Conservation (phyloP, 2,888 invertebrate species). For the Stenotaenia linearis region DNA sequence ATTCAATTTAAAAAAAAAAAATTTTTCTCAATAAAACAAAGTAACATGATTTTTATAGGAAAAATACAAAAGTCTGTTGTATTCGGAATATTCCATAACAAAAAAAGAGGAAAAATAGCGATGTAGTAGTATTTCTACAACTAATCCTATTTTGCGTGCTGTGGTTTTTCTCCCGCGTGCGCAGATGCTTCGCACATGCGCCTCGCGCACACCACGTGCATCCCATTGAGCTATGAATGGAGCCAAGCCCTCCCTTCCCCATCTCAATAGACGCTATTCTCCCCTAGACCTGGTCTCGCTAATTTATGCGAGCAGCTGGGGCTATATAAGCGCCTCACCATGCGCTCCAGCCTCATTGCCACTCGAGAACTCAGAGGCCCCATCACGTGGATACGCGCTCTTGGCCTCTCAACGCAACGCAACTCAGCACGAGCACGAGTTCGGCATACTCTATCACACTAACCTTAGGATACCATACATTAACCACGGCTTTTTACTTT, state of each 20-base stretch:
- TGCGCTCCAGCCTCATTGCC: constrained; percentile 29
- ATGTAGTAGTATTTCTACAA: not conserved
- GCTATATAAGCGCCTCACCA: constrained; percentile 32
- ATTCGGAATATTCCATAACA: not conserved
- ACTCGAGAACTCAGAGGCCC: constrained; percentile 11
- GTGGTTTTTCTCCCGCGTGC: constrained; percentile 24
- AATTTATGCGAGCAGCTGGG: constrained; percentile 33
- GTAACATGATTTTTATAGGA: no score
- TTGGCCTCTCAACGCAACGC: not conserved
- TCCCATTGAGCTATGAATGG: constrained; percentile 28
- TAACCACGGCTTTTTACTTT: not conserved
- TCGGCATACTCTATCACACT: not conserved
- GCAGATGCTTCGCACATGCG: constrained; percentile 32
- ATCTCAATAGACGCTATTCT: constrained; percentile 31
- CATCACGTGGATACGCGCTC: constrained; percentile 19
- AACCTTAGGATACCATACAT: not conserved
- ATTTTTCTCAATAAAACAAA: no score
- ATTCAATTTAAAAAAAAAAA: not conserved
- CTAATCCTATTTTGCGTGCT: not conserved
- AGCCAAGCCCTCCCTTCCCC: constrained; percentile 8
- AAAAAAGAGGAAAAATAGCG: no score
- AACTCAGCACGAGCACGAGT: not conserved
- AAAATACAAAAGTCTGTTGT: no score
- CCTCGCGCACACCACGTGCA: constrained; percentile 27
- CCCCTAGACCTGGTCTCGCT: constrained; percentile 21